Evolutionary conservation across 2,888 invertebrate species (phyloP).

Genomic region (Mechanitis mazaeus): DNA sequence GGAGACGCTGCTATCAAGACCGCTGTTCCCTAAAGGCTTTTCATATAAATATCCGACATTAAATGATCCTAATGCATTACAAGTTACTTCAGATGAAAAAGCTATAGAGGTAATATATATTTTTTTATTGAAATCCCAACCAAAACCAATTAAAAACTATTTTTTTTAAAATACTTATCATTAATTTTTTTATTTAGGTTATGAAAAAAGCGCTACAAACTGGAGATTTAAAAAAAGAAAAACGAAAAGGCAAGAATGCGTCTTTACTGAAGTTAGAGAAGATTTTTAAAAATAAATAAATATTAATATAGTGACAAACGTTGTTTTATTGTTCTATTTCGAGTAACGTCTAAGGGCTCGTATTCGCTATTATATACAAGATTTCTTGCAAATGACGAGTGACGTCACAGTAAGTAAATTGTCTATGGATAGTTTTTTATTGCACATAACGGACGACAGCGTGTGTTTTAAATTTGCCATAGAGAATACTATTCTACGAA

Average conservation of each 20-base stretch:
- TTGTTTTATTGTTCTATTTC: neutral
- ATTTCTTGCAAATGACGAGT: too few species aligned
- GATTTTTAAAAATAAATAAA: slow-evolving; percentile 41
- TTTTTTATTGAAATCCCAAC: neutral
- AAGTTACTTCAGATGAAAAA: slow-evolving; percentile 45
- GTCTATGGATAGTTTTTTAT: too few species aligned
- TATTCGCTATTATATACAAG: too few species aligned
- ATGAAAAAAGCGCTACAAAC: slow-evolving; percentile 66
- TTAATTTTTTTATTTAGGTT: slow-evolving; percentile 42
- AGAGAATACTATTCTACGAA: too few species aligned
- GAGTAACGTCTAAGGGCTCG: too few species aligned
- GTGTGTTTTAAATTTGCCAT: too few species aligned
- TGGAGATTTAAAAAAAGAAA: slow-evolving; percentile 62
- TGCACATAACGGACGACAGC: too few species aligned
- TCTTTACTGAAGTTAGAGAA: slow-evolving; percentile 56
- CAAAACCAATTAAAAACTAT: neutral
- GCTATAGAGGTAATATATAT: slow-evolving; percentile 53
- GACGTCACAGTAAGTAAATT: too few species aligned
- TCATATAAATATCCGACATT: slow-evolving; percentile 78
- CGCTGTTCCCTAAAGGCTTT: slow-evolving; percentile 82
- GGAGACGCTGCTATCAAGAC: slow-evolving; percentile 69
- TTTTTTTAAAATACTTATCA: neutral
- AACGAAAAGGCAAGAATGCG: slow-evolving; percentile 63
- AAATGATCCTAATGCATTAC: slow-evolving; percentile 46
- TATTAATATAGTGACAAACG: neutral